Evolutionary conservation across 2,113 vertebrate species (phyloP).

Genomic region (Piprites chloris): DNA sequence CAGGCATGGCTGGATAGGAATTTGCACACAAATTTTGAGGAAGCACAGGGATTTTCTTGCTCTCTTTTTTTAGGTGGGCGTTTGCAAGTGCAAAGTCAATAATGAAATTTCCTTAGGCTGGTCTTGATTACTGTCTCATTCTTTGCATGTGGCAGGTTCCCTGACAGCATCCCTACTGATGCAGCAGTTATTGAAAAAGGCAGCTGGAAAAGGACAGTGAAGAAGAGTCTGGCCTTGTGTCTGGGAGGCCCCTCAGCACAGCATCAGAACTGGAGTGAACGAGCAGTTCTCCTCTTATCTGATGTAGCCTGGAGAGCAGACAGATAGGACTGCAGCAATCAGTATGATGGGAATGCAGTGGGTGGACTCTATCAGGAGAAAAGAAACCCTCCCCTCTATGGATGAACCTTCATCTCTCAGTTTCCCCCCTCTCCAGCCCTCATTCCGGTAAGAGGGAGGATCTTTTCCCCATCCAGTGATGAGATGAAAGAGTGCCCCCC

Average conservation of each 20-base stretch:
- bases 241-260: slow-evolving; percentile 9
- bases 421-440: slow-evolving; percentile 23
- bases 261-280: not conserved
- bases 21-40: not conserved
- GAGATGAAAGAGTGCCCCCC: slow-evolving; percentile 72
- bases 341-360: slow-evolving; percentile 43
- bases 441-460: slow-evolving; percentile 60
- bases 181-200: not conserved
- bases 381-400: slow-evolving; percentile 43
- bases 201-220: not conserved
- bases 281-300: slow-evolving; percentile 55
- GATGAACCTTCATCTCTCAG: slow-evolving; percentile 46
- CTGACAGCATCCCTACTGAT: not conserved
- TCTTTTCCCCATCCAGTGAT: slow-evolving; percentile 26
- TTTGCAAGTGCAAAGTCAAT: not conserved
- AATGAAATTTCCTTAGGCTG: not conserved
- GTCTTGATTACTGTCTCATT: not conserved
- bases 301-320: slow-evolving; percentile 46
- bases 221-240: not conserved
- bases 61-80: not conserved
- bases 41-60: not conserved
- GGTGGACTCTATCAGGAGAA: slow-evolving; percentile 14
- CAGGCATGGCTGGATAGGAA: not conserved
- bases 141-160: not conserved
- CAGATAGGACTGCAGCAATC: not conserved